Conservation (phyloP, 1,140 invertebrate genomes). For the Drosophila mauritiana region DNA sequence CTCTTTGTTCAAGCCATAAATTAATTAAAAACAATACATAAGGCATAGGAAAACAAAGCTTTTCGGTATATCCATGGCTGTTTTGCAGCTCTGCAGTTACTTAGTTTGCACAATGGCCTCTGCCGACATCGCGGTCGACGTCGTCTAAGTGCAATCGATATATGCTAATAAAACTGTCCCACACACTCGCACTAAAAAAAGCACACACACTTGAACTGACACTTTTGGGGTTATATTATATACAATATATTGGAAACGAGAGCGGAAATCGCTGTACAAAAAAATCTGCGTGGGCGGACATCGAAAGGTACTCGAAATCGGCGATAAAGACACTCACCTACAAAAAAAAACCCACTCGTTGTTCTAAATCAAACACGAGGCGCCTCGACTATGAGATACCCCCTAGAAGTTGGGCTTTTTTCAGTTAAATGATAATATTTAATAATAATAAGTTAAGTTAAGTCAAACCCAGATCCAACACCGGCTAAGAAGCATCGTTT, state of each 20-base stretch:
- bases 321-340: background rate
- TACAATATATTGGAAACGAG: constrained; percentile 9
- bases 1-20: constrained; percentile 31
- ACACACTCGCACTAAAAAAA: constrained; percentile 3
- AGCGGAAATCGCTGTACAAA: constrained; percentile 13
- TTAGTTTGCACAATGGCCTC: constrained; percentile 55
- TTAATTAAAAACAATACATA: constrained; percentile 51
- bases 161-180: constrained; percentile 55
- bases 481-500: too few species aligned
- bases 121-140: background rate
- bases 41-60: constrained; percentile 23
- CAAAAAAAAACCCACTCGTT: background rate
- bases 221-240: constrained; percentile 25
- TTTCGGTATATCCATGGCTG: constrained; percentile 21
- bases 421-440: too few species aligned
- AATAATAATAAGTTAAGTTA: too few species aligned
- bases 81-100: constrained; percentile 45
- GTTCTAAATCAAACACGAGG: constrained; percentile 5
- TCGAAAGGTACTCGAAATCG: constrained; percentile 9
- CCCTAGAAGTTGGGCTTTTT: too few species aligned
- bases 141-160: constrained; percentile 48
- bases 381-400: background rate
- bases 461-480: too few species aligned
- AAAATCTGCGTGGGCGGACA: constrained; percentile 18
- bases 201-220: background rate